Base-by-base conservation (phyloP, 2,888 invertebrate species). In the Drosophila sordidula region DNA sequence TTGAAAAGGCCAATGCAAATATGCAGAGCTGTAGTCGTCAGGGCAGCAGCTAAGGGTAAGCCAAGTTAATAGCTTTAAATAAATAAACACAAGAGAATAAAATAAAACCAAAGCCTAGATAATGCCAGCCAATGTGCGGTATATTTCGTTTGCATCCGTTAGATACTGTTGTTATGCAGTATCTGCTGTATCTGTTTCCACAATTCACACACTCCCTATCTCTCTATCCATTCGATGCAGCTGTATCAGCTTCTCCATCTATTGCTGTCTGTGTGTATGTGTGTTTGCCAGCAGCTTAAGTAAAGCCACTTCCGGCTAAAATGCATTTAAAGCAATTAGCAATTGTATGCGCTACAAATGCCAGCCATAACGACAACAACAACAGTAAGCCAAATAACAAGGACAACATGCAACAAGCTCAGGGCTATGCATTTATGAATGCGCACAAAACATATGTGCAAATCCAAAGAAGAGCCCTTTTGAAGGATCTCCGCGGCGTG, bases 301-400 rank as follows among this genome's bases (percentile, higher is more conserved):
- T 34, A 65, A 86, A 88, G 61, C 84, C 77, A 86, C 89, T 83
- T 88, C 74, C 66, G 77, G 71, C 66, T 65, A 59, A 80, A 79
- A 77, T 70, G 67, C 78, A 89, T 89, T 89, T 84, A 76, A 84
- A 78, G 71, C 84, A 87, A 89, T 89, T 85, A 87, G 76, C 80
- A 80, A 65, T 80, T 70, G 69, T 70, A 52, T 71, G 59, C 69
- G 56, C 59, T 68, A 36, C 70, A 70, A 69, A 77, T 73, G 76
- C 50, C 67, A 78, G 38, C 44, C 32, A 38, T 52, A 67, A 52
- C 50, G 36, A 9, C 41, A 63, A 59, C 51, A 54, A 47, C 41
- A 54, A 18, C 50, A 68, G 55, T 47, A 11, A 49, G 22, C 16
- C 26, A 56, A 14, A 58, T 41, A 12, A 63, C 58, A 74, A 50